Evolutionary conservation across 2,797 vertebrate genomes (phyloP), one percentile per base, ranked within the genome.

Genomic region (Acrossocheilus wenchowensis): DNA sequence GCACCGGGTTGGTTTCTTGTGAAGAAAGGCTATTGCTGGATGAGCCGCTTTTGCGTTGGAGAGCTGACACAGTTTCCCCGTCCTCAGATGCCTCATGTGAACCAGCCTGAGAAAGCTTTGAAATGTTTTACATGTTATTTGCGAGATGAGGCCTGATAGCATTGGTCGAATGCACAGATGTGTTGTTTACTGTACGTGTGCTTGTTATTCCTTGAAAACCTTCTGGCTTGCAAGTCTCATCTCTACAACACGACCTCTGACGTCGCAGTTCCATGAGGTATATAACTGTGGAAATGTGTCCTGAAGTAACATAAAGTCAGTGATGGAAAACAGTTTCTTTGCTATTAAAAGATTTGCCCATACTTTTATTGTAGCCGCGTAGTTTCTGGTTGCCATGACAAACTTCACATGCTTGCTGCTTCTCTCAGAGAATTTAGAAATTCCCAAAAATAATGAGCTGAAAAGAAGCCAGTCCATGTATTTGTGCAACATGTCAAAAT

Each of bases 11-110:
- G 23, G 45, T 30, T 68, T 15, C 64, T 36, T 8, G 48, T 54
- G n/a, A 68, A 69, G 73, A 66, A 84, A 78, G 73, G 62, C 73
- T 39, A 68, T 78, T 77, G 73, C 72, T 83, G 12, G 6, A 74
- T 30, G 50, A 52, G 34, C 36, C 4, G 6, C 34, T 73, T 57
- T 83, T 83, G 69, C 39, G 6, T 74, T 14, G 60, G 73, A 75
- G 82, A 39, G 73, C 83, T 84, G 62, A 52, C 45, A 84, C 62
- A 68, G 30, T 78, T 84, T 84, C 23, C 17, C 23, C 21, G 62
- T 68, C 23, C 73, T 78, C 23, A 26, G 72, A 54, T 41, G 62
- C 30, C 8, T 52, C 23, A 15, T 10, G 0, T 21, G 21, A 54
- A 26, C 48, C 43, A 66, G 60, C 17, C 73, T 36, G 21, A 50